phyloP scores from a whole-genome alignment of 1,140 invertebrate genomes.

The Yoshiicerus persimilis region DNA sequence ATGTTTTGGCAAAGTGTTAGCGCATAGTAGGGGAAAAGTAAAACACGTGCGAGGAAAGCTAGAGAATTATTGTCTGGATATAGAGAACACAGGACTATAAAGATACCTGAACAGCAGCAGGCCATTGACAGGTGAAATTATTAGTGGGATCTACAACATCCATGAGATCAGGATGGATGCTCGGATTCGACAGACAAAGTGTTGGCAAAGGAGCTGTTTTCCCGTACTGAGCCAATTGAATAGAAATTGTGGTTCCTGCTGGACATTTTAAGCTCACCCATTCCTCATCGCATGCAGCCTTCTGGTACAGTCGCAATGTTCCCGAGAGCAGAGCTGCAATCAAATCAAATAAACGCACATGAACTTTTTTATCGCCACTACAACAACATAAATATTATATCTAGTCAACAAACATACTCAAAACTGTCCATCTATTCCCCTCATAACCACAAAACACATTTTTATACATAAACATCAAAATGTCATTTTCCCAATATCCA shows the following conservation, averaged over 20 bases:
- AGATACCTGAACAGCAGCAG: conserved; percentile 60
- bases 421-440: neutral
- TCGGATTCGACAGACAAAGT: conserved; percentile 56
- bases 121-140: conserved; percentile 59
- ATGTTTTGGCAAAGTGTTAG: neutral
- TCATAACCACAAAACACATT: neutral
- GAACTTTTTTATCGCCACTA: neutral
- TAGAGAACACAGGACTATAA: conserved; percentile 46
- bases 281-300: conserved; percentile 83
- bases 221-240: conserved; percentile 75
- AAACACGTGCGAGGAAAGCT: neutral
- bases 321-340: conserved; percentile 78
- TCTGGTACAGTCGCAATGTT: conserved; percentile 83
- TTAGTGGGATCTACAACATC: conserved; percentile 50
- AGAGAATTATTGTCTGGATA: neutral
- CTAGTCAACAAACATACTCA: neutral
- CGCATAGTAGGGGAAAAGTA: neutral
- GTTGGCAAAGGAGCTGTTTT: conserved; percentile 55
- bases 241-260: conserved; percentile 79
- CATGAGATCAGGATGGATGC: conserved; percentile 49
- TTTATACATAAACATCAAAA: neutral
- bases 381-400: no score
- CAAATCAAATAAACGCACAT: neutral
- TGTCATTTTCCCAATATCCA: neutral
- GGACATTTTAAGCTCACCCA: conserved; percentile 82